These are phyloP conservation scores for Lampris megalopsis DNA, from an alignment of 2,113 vertebrate species.

Conservation along the genomic window DNA sequence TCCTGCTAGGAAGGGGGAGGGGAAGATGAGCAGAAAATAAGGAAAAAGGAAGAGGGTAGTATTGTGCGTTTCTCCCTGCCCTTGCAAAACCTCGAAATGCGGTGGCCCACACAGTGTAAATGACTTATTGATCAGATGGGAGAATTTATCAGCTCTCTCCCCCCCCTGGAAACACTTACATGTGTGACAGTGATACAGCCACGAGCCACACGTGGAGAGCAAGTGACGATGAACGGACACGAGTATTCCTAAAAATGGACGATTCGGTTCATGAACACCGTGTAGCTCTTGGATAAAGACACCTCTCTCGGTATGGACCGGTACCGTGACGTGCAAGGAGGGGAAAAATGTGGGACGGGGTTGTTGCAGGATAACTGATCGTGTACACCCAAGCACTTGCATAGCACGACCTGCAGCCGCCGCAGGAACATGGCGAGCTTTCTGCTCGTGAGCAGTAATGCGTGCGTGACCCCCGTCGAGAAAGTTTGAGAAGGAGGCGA, in stretches of 20 bases:
- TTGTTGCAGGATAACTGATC: slow-evolving; percentile 52
- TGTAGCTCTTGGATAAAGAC: slow-evolving; percentile 4
- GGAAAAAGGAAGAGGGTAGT: slow-evolving; percentile 48
- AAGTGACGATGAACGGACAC: not conserved
- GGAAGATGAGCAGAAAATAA: slow-evolving; percentile 68
- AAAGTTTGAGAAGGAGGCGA: slow-evolving; percentile 10
- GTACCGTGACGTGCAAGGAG: slow-evolving; percentile 10
- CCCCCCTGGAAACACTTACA: not conserved
- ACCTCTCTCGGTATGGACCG: slow-evolving; percentile 5
- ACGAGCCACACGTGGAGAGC: not conserved
- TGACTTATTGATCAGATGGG: slow-evolving; percentile 1
- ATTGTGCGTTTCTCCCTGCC: slow-evolving; percentile 48
- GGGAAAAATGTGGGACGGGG: not conserved
- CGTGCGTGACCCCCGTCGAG: slow-evolving; percentile 64
- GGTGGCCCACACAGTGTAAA: slow-evolving; percentile 9
- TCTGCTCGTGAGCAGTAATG: slow-evolving; percentile 72
- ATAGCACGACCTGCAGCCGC: slow-evolving; percentile 39
- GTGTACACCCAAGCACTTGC: slow-evolving; percentile 38
- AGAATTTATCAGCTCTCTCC: not conserved
- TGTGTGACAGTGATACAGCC: not conserved
- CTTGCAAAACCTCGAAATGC: slow-evolving; percentile 14
- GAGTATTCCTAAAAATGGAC: not conserved
- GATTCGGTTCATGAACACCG: not conserved
- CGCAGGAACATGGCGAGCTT: slow-evolving; percentile 47
- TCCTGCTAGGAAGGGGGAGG: slow-evolving; percentile 82